phyloP scores from a whole-genome alignment of 2,113 vertebrate species.

The Chaetura pelagica region DNA sequence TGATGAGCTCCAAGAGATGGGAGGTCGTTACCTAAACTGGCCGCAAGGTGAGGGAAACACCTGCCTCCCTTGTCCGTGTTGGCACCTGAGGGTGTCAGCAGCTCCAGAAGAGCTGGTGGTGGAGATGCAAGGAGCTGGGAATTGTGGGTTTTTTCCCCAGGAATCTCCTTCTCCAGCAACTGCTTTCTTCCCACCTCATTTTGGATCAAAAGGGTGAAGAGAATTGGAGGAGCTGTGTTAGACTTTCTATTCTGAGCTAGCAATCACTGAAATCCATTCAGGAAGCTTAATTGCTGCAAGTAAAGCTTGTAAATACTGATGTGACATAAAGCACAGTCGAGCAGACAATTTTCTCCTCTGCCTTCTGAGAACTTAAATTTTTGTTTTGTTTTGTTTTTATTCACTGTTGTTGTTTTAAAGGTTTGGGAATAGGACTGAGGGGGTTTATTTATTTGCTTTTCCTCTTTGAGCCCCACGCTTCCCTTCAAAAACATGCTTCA shows the following conservation, averaged over 20 bases:
- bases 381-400: not conserved
- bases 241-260: not conserved
- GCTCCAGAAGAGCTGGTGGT: not conserved
- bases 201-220: not conserved
- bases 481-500: not conserved
- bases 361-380: not conserved
- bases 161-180: not conserved
- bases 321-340: not conserved
- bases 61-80: not conserved
- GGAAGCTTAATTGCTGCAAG: conserved; percentile 43
- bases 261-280: not conserved
- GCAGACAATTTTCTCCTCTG: not conserved
- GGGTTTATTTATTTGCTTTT: not conserved
- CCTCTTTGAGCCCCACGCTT: not conserved
- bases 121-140: not conserved
- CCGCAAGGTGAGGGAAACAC: not conserved
- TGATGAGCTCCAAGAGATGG: not conserved
- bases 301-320: not conserved
- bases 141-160: not conserved
- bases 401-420: not conserved
- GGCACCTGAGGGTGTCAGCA: not conserved
- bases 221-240: not conserved
- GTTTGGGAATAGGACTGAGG: not conserved
- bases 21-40: not conserved
- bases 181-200: not conserved